These are phyloP conservation scores for Aromia moschata DNA, from an alignment of 2,888 invertebrate species.

Conservation along the genomic window DNA sequence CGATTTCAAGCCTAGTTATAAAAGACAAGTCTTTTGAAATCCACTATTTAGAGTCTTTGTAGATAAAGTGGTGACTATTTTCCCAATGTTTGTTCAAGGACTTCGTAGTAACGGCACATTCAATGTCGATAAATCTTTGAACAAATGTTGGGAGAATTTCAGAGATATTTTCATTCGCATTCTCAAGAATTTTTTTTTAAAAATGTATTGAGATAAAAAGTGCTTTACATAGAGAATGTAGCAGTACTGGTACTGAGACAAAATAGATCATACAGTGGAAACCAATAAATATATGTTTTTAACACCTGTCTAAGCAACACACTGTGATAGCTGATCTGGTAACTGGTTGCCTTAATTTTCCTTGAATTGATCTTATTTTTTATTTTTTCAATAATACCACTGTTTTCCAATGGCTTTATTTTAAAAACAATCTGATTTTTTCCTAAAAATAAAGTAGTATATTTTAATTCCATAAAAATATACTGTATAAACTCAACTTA, in stretches of 20 bases:
- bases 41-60: background rate
- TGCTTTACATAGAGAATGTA: constrained; percentile 16
- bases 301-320: too few species aligned
- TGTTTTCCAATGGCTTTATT: too few species aligned
- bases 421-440: too few species aligned
- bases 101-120: background rate
- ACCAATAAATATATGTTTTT: constrained; percentile 20
- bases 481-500: too few species aligned
- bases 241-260: constrained; percentile 6
- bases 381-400: too few species aligned
- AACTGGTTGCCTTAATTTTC: too few species aligned
- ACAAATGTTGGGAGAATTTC: constrained; percentile 3
- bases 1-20: constrained; percentile 30
- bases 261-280: constrained; percentile 12
- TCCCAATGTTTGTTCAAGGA: background rate
- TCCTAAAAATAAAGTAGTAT: too few species aligned
- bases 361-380: too few species aligned
- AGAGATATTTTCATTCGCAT: constrained; percentile 7
- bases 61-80: background rate
- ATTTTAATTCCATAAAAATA: too few species aligned
- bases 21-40: constrained; percentile 1
- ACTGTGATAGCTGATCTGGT: too few species aligned
- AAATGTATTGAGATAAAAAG: constrained; percentile 1
- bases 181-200: background rate
- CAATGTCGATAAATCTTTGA: background rate